Evolutionary conservation across 2,113 vertebrate species (phyloP), one percentile per base, ranked within the genome.

Genomic region (Seriola quinqueradiata): DNA sequence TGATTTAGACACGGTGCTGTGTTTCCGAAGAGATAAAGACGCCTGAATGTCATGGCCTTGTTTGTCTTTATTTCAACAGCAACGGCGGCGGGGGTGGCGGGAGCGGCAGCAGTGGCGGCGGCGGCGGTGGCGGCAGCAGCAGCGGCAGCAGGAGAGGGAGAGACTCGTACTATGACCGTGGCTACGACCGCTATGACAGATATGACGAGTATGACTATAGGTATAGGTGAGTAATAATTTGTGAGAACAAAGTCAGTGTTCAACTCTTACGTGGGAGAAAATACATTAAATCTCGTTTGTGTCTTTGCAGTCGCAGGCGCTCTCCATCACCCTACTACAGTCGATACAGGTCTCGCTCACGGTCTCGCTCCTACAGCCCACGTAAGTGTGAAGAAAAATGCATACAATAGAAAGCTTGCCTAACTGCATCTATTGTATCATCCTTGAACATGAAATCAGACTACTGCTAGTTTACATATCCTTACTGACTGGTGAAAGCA

Each of bases 271-370:
- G 8, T 57, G 28, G 16, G 32, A 57, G 52, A 23, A 42, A 67
- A 58, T 10, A 1, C 19, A 13, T 55, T 0, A 14, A 13, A 17
- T 52, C 46, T 19, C 52, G 13, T 57, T 38, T 73, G 48, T 69
- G 11, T 78, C 9, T 32, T 14, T 84, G 11, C 82, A 94, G 92
- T 82, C 91, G 97, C 92, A 96, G 97, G 90, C 95, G 96, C 90
- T 98, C 97, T 40, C 97, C 97, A 23, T 98, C 97, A 17, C 97
- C 97, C 5, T 97, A 98, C 60, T 97, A 98, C 90, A 97, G 96
- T 87, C 94, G 97, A 48, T 98, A 97, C 88, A 96, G 97, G 92
- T 98, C 96, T 36, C 95, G 96, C 69, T 99, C 97, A 46, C 92
- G 97, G 90, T 98, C 97, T 77, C 97, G 96, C 85, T 98, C 97